These are phyloP conservation scores for Eleutherodactylus coqui DNA, from an alignment of 2,797 vertebrate species.

Conservation along the genomic window DNA sequence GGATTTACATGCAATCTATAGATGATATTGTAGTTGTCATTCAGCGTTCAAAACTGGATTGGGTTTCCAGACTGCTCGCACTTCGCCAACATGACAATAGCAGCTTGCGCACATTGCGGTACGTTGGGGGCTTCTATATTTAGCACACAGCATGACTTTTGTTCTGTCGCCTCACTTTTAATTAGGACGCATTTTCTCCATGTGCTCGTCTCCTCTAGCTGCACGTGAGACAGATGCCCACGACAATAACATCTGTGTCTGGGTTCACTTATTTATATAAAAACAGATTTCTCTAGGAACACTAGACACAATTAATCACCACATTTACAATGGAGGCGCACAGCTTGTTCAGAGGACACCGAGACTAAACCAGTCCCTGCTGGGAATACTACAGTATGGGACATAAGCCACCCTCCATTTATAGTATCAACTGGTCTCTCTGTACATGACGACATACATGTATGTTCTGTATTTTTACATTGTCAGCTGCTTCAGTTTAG, in stretches of 20 bases:
- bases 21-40: not conserved
- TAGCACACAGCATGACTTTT: slow-evolving; percentile 41
- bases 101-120: not conserved
- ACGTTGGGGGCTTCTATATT: slow-evolving; percentile 13
- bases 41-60: not conserved
- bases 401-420: not conserved
- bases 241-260: slow-evolving; percentile 15
- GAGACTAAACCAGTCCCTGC: not conserved
- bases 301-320: not conserved
- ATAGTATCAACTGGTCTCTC: not conserved
- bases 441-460: too few species aligned
- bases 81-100: slow-evolving; percentile 17
- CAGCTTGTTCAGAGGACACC: not conserved
- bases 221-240: slow-evolving; percentile 11
- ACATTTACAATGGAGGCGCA: not conserved
- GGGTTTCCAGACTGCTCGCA: not conserved
- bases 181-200: slow-evolving; percentile 45
- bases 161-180: slow-evolving; percentile 41
- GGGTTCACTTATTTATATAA: slow-evolving; percentile 13
- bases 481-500: too few species aligned
- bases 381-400: not conserved
- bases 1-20: not conserved
- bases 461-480: too few species aligned
- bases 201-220: not conserved
- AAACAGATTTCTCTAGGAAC: not conserved